Percentiles rank a stretch among this genome's conserved stretches.
These are phyloP conservation scores for Scaptomyza cyrtandrae DNA, from an alignment of 2,888 invertebrate genomes.

Conservation along the genomic window DNA sequence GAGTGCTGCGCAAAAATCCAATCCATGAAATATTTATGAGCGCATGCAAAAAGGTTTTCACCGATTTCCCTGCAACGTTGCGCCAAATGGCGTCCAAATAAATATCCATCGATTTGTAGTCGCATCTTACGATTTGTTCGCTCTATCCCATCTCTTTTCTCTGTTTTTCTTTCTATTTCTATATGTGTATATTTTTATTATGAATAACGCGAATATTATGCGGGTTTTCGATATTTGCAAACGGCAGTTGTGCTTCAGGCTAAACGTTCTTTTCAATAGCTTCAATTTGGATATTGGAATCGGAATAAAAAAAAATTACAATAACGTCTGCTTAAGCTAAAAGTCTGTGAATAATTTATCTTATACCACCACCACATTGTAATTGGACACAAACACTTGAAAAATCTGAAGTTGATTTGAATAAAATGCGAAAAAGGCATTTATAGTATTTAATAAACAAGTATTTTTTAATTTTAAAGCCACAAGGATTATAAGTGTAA, in stretches of 20 bases:
- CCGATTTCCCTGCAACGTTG: constrained; percentile 50
- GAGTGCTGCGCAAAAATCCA: constrained; percentile 71
- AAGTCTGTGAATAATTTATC: neutral
- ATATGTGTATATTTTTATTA: constrained; percentile 18
- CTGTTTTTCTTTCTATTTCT: neutral
- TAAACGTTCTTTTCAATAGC: constrained; percentile 27
- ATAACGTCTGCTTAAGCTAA: constrained; percentile 12
- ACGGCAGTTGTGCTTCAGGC: constrained; percentile 38
- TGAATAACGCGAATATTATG: constrained; percentile 47
- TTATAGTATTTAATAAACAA: neutral
- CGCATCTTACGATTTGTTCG: constrained; percentile 26
- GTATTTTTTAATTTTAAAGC: no score
- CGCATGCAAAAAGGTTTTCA: constrained; percentile 60
- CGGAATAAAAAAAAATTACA: constrained; percentile 26
- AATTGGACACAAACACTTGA: neutral
- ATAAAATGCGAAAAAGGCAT: neutral
- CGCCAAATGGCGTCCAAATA: constrained; percentile 58
- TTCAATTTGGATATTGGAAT: constrained; percentile 27
- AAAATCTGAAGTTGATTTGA: neutral
- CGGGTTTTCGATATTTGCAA: constrained; percentile 39
- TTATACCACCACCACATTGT: neutral
- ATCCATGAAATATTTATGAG: constrained; percentile 79
- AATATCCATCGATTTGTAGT: constrained; percentile 63
- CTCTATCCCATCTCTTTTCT: neutral
- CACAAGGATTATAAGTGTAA: no score